Evolutionary conservation across 2,888 invertebrate genomes (phyloP), one percentile per base, ranked within the genome.

Genomic region (Apamea crenata): DNA sequence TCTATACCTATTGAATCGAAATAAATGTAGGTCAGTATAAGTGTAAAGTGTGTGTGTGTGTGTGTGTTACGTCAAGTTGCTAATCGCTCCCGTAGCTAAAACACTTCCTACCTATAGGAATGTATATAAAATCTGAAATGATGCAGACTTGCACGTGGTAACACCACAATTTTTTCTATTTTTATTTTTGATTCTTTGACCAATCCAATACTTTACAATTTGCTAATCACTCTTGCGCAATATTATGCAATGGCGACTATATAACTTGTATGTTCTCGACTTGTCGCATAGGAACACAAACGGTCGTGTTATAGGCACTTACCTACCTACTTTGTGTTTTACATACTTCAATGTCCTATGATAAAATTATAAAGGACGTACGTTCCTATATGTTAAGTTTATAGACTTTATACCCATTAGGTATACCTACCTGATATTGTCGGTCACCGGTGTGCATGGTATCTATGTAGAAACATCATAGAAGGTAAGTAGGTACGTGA

Each of bases 191-290:
- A 44, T 47, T 44, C 16, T 44, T 63, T n/a, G 32, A 68, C 47
- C 56, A 80, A 16, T 44, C 16, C 2, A 50, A 63, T 8, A 53
- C 25, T 32, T 36, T 18, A 32, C 32, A 69, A 40, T 59, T 59
- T 18, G 71, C 63, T 61, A 65, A n/a, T 77, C 50, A 82, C 29
- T 78, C 44, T 84, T 86, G 68, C 84, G 47, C 68, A 78, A 86
- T 40, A 73, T 74, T 68, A 56, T 47, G 78, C 36, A 75, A 82
- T 47, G 2, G 21, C 25, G 21, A 67, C 67, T 47, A 59, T 59
- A 14, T 18, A 66, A 74, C 47, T 47, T 7, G 47, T 40, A n/a
- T 47, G 7, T 36, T 44, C n/a, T 36, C 72, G 36, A n/a, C 16
- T 50, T n/a, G 14, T 69, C 79, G 29, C 25, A 4, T 25, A 74